Evolutionary conservation across 2,888 invertebrate genomes (phyloP).

Genomic region (Heliconius hortense): DNA sequence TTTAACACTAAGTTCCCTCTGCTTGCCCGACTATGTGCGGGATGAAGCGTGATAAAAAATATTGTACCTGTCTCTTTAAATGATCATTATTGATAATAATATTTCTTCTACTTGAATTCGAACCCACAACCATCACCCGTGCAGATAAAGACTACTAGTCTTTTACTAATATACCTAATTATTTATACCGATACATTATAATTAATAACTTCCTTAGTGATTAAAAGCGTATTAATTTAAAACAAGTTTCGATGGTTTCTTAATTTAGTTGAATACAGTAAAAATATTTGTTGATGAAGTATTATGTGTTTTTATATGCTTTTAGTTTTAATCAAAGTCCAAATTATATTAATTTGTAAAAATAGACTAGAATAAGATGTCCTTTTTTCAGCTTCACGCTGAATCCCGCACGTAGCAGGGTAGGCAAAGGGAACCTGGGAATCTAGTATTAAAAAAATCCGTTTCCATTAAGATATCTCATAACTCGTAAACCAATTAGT

Average conservation of each 20-base stretch:
- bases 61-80: too few species aligned
- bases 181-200: slow-evolving; percentile 18
- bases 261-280: neutral
- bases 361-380: too few species aligned
- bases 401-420: neutral
- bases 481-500: too few species aligned
- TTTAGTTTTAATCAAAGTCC: neutral
- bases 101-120: neutral
- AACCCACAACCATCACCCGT: neutral
- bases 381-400: neutral
- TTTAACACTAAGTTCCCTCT: too few species aligned
- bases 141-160: neutral
- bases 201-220: slow-evolving; percentile 16
- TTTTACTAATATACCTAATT: neutral
- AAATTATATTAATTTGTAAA: too few species aligned
- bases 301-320: neutral
- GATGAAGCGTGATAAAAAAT: too few species aligned
- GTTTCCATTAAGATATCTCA: neutral
- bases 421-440: neutral
- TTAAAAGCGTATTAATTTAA: slow-evolving; percentile 7
- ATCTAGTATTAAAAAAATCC: neutral
- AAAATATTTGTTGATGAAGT: neutral
- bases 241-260: slow-evolving; percentile 5
- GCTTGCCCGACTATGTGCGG: too few species aligned
- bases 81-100: too few species aligned